Evolutionary conservation across 2,797 vertebrate species (phyloP), one percentile per base, ranked within the genome.

Genomic region (Chromis chromis): DNA sequence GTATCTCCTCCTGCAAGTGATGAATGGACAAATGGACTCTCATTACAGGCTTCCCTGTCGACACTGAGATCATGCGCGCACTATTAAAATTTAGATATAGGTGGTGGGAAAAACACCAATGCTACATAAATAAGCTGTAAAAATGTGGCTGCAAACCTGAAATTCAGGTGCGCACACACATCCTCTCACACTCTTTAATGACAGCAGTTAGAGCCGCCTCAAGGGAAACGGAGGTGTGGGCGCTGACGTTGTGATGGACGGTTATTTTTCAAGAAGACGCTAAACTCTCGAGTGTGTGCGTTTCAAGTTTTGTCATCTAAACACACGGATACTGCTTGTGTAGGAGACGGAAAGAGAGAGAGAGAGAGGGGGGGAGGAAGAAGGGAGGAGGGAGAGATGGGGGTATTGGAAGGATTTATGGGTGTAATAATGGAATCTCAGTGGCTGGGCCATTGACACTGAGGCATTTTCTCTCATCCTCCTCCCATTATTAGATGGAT

Each of bases 391-490:
- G 58, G 33, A 11, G 74, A 49, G 65, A 61, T 5, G 60, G 44
- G 68, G 27, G 40, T 33, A 78, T 83, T 63, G 75, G 52, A 70
- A 90, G 89, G 93, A 94, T 94, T 95, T 93, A 94, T 94, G 85
- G 86, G 49, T 71, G 86, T 92, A 94, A 93, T 95, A 94, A 93
- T 92, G 88, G 86, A 87, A 90, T 86, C 89, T 92, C 87, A 78
- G 89, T 88, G 89, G 81, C 86, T 79, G 85, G 78, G 88, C 86
- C 76, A 83, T 90, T 86, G 86, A 93, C 86, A 85, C 88, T 77
- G 88, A 91, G 79, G 84, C 90, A 91, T 91, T 92, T 88, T 83
- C 89, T 77, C 90, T 90, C 92, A 87, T 91, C 89, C 79, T 86
- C 84, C 75, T 86, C 85, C 82, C 88, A 84, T 91, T 89, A 91